Percentiles rank a stretch among this genome's conserved stretches.
phyloP scores from a whole-genome alignment of 2,888 invertebrate species.

The Phengaris alcon region DNA sequence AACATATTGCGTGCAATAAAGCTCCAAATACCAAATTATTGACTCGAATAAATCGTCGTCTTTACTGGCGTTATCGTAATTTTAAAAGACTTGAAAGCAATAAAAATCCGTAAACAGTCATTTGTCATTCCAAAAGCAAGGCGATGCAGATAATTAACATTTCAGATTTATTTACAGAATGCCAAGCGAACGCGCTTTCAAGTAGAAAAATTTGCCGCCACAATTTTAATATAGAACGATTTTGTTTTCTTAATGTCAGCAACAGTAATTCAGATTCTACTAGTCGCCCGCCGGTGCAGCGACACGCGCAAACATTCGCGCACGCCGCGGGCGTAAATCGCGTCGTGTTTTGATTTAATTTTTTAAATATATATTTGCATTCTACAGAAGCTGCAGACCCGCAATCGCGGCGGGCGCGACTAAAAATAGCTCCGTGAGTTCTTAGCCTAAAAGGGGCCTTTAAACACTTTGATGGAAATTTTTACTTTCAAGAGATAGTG shows the following conservation, averaged over 20 bases:
- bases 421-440: too few species aligned
- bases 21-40: constrained; percentile 18
- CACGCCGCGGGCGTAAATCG: too few species aligned
- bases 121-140: constrained; percentile 16
- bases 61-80: constrained; percentile 3
- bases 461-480: too few species aligned
- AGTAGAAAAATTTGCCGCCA: constrained; percentile 16
- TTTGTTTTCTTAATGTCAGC: not conserved
- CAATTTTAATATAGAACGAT: not conserved
- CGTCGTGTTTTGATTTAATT: too few species aligned
- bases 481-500: too few species aligned
- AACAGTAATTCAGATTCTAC: not conserved
- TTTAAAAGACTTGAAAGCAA: constrained; percentile 3
- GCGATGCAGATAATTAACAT: constrained; percentile 23
- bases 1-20: constrained; percentile 8
- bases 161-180: constrained; percentile 15
- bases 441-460: too few species aligned
- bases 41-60: not conserved
- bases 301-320: too few species aligned
- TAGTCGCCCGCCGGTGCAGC: too few species aligned
- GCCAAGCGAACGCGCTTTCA: not conserved
- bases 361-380: too few species aligned
- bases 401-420: too few species aligned
- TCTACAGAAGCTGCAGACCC: too few species aligned
- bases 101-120: constrained; percentile 4